Conservation (phyloP, 2,113 vertebrate species). For the Oreocharis arfaki region DNA sequence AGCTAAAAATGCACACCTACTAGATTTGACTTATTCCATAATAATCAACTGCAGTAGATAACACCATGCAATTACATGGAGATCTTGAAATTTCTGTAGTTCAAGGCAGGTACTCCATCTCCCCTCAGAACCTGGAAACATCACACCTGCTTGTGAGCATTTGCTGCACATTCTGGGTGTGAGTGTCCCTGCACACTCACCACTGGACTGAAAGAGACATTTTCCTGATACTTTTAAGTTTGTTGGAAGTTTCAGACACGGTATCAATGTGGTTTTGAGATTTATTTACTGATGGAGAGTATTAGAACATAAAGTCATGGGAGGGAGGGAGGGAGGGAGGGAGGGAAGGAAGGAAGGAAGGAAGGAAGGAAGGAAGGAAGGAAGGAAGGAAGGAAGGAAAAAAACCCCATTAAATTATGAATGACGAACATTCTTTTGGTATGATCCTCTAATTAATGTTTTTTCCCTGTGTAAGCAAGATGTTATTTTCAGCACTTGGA, state of each 20-base stretch:
- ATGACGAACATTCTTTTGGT: background rate
- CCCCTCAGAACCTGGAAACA: background rate
- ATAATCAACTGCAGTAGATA: background rate
- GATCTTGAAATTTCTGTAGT: background rate
- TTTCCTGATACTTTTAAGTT: background rate
- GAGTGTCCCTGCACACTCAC: background rate
- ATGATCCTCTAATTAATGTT: background rate
- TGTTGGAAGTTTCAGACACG: background rate
- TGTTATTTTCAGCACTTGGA: background rate
- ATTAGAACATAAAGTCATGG: background rate
- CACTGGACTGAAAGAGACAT: background rate
- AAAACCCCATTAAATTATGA: fast-evolving
- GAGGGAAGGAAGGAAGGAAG: no score
- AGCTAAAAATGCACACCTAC: background rate
- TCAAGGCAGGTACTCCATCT: background rate
- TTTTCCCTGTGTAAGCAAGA: background rate
- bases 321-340: background rate
- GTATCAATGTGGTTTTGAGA: background rate
- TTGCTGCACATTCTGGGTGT: background rate
- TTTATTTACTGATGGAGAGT: background rate
- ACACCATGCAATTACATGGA: background rate
- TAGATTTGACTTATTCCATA: background rate
- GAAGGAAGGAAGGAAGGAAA: background rate
- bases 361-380: background rate
- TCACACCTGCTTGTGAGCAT: background rate